Evolutionary conservation across 2,113 vertebrate species (phyloP).

Genomic region (Centrocercus urophasianus): DNA sequence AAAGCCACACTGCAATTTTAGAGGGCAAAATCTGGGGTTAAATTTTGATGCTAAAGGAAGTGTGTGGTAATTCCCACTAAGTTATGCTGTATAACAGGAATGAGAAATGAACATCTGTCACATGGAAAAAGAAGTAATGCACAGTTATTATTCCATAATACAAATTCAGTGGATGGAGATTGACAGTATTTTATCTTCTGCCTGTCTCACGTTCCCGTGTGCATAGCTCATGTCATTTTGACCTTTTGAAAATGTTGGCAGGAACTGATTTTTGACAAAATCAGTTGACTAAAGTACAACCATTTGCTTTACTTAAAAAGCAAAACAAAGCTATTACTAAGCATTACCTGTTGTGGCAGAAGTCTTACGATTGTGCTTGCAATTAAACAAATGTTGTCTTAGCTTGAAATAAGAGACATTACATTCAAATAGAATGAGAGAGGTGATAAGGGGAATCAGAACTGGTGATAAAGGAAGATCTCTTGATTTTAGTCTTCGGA

Average conservation of each 20-base stretch:
- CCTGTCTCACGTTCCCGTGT: background rate
- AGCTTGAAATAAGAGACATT: background rate
- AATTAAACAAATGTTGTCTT: constrained; percentile 10
- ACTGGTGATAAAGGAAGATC: background rate
- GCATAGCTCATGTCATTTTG: background rate
- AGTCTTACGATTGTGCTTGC: background rate
- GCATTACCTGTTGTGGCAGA: background rate
- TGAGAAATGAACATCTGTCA: constrained; percentile 17
- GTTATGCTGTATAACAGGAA: background rate
- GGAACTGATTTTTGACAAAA: constrained; percentile 44
- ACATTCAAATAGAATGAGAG: background rate
- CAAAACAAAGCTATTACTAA: constrained; percentile 19
- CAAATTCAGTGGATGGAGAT: background rate
- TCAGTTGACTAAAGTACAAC: background rate
- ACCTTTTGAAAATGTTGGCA: constrained; percentile 7
- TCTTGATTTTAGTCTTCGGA: background rate
- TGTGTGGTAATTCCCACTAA: background rate
- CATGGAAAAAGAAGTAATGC: background rate
- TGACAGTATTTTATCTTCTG: constrained; percentile 12
- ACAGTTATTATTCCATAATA: background rate
- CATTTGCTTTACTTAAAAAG: constrained; percentile 34
- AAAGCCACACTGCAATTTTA: background rate
- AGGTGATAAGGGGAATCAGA: background rate
- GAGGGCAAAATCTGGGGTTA: background rate
- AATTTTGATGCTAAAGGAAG: constrained; percentile 9